phyloP scores from a whole-genome alignment of 2,797 vertebrate genomes.

The Melanotaenia maccullochi region DNA sequence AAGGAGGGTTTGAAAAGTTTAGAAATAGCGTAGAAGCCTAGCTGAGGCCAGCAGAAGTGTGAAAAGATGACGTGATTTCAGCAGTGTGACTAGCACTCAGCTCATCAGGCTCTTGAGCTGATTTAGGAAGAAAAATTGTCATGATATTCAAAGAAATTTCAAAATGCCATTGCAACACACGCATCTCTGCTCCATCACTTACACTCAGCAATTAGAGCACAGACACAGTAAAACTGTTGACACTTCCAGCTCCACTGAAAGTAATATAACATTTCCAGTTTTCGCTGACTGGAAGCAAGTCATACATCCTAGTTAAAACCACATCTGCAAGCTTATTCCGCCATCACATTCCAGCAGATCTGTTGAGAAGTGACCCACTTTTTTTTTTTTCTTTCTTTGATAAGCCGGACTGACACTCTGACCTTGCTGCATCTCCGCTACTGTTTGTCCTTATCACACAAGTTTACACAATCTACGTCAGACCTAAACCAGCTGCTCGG shows the following conservation, averaged over 20 bases:
- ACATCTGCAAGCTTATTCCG: constrained; percentile 28
- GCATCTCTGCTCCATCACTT: background rate
- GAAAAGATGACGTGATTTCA: constrained; percentile 19
- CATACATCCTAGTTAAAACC: constrained; percentile 42
- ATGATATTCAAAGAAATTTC: constrained; percentile 1
- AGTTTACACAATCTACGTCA: constrained; percentile 38
- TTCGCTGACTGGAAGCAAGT: constrained; percentile 28
- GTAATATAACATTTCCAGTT: constrained; percentile 10
- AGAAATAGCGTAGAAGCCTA: background rate
- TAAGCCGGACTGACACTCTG: constrained; percentile 34
- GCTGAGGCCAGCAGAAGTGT: constrained; percentile 15
- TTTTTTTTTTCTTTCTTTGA: constrained; percentile 11
- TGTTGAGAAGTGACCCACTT: constrained; percentile 44
- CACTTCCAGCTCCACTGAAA: constrained; percentile 2
- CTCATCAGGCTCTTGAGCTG: constrained; percentile 25
- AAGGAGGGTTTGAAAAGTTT: constrained; percentile 22
- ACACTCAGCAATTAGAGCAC: background rate
- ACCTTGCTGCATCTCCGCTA: constrained; percentile 35
- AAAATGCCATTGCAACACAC: constrained; percentile 4
- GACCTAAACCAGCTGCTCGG: constrained; percentile 45
- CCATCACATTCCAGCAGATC: constrained; percentile 52
- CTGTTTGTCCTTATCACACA: constrained; percentile 56
- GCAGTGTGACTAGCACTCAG: constrained; percentile 9
- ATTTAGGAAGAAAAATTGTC: constrained; percentile 3
- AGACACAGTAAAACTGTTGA: background rate